These are phyloP conservation scores for Notodonta dromedarius DNA, from an alignment of 2,888 invertebrate species.

Conservation along the genomic window DNA sequence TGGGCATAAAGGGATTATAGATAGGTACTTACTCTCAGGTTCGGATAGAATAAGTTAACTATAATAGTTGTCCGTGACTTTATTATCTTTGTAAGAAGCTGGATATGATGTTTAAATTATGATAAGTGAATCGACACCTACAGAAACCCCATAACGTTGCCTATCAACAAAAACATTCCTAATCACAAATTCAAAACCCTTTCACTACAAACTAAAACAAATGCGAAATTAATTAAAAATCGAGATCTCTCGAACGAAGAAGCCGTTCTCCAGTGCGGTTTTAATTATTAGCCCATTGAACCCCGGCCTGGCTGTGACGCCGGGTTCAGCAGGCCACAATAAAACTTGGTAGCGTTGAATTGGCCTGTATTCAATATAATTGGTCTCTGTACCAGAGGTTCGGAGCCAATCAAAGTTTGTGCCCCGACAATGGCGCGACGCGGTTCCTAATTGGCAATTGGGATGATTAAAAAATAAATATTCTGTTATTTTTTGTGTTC, in stretches of 20 bases:
- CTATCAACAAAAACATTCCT: background rate
- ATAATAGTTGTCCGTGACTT: background rate
- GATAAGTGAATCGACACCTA: no score
- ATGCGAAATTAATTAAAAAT: slow-evolving; percentile 70
- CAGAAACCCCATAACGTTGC: no score
- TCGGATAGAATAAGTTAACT: background rate
- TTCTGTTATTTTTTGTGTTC: slow-evolving; percentile 4
- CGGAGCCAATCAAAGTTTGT: slow-evolving; percentile 76
- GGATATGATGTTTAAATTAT: background rate
- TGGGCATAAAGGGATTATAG: background rate
- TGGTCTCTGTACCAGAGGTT: slow-evolving; percentile 67
- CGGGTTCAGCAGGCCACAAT: slow-evolving; percentile 63
- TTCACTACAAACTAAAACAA: slow-evolving; percentile 56
- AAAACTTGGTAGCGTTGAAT: slow-evolving; percentile 74
- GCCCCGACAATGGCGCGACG: slow-evolving; percentile 62
- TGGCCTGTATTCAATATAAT: slow-evolving; percentile 77
- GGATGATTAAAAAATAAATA: slow-evolving; percentile 51
- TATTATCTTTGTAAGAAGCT: background rate
- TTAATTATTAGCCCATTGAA: slow-evolving; percentile 79
- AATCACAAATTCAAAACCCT: slow-evolving; percentile 3
- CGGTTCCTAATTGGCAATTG: slow-evolving; percentile 71
- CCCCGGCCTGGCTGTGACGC: slow-evolving; percentile 71
- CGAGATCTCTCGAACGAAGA: slow-evolving; percentile 59
- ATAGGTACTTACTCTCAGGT: background rate
- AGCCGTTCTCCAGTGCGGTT: slow-evolving; percentile 66